Conservation (phyloP, 2,888 invertebrate species). For the Chymomyza procnemis region DNA sequence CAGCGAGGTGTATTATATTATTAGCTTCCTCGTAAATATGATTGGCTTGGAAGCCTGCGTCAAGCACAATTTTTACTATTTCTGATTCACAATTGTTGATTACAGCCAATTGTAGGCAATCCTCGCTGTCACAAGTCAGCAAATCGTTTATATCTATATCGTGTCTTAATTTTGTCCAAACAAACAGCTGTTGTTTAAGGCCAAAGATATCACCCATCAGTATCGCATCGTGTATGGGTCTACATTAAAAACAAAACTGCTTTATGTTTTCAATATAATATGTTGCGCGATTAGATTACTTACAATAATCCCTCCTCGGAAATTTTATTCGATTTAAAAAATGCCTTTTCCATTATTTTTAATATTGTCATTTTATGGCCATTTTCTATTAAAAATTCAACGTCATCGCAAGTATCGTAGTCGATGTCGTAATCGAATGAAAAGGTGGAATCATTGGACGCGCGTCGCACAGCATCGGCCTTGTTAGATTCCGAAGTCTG, state of each 20-base stretch:
- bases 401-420: not conserved
- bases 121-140: constrained; percentile 62
- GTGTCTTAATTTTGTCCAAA: constrained; percentile 47
- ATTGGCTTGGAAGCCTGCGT: constrained; percentile 52
- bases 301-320: constrained; percentile 50
- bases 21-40: constrained; percentile 68
- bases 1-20: constrained; percentile 73
- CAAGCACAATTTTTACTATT: constrained; percentile 59
- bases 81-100: constrained; percentile 54
- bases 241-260: constrained; percentile 22
- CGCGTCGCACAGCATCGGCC: constrained; percentile 14
- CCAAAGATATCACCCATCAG: constrained; percentile 40
- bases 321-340: constrained; percentile 17
- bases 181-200: constrained; percentile 57
- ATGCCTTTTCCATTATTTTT: constrained; percentile 48
- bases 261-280: not conserved
- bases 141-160: constrained; percentile 53
- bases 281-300: constrained; percentile 15
- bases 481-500: not conserved
- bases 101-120: constrained; percentile 70
- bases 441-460: constrained; percentile 31
- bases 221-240: constrained; percentile 68
- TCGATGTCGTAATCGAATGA: constrained; percentile 23
- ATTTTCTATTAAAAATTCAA: constrained; percentile 29
- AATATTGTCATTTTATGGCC: constrained; percentile 19